These are phyloP conservation scores for Podotricha telesiphe DNA, from an alignment of 2,888 invertebrate species.

Conservation along the genomic window DNA sequence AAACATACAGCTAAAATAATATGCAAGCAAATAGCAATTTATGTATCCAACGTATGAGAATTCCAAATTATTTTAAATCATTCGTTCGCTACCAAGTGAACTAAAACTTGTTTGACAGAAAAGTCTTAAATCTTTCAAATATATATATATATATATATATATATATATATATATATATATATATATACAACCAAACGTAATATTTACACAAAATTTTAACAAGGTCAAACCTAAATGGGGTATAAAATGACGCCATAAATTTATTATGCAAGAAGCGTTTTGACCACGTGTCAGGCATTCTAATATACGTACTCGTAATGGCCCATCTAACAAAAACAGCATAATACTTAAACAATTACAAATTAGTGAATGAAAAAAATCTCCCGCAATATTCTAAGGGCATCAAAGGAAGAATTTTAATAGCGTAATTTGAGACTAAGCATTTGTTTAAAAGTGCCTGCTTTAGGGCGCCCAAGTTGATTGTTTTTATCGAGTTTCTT, in stretches of 20 bases:
- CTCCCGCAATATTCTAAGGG: conserved; percentile 30
- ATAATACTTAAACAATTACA: conserved; percentile 23
- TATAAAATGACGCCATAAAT: conserved; percentile 17
- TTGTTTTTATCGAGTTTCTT: conserved; percentile 40
- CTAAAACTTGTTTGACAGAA: too few species aligned
- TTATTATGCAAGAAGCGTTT: conserved; percentile 26
- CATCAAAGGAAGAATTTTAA: conserved; percentile 39
- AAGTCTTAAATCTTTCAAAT: too few species aligned
- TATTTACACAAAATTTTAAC: conserved; percentile 9
- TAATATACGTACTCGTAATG: conserved; percentile 27
- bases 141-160: too few species aligned
- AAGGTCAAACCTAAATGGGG: conserved; percentile 18
- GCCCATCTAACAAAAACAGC: conserved; percentile 27
- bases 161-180: too few species aligned
- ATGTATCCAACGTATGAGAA: neutral
- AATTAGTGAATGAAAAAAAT: conserved; percentile 26
- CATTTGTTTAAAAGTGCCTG: conserved; percentile 38
- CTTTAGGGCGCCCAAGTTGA: conserved; percentile 37
- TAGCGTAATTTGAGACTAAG: conserved; percentile 39
- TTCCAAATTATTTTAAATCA: neutral
- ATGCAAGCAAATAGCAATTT: neutral
- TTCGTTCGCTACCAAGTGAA: too few species aligned
- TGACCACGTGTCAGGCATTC: conserved; percentile 18
- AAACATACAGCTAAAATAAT: neutral
- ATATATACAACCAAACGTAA: too few species aligned